Evolutionary conservation across 2,113 vertebrate species (phyloP).

Genomic region (Dunckerocampus dactyliophorus): DNA sequence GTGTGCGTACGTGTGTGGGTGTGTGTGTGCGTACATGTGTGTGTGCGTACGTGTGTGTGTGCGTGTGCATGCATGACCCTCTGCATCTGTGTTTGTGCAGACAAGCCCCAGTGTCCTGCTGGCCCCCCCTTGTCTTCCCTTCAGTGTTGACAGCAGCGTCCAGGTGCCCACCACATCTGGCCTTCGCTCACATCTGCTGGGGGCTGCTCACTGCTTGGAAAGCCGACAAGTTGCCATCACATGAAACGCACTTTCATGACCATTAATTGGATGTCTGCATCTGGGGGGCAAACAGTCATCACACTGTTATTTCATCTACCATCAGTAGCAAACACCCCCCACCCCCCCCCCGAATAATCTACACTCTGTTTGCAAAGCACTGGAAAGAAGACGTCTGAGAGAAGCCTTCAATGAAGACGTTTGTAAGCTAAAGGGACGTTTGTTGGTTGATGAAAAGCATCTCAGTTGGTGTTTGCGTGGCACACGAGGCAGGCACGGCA

Average conservation of each 20-base stretch:
- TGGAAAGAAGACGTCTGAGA: conserved; percentile 55
- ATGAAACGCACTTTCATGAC: conserved; percentile 54
- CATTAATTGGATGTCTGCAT: conserved; percentile 64
- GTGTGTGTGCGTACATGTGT: conserved; percentile 12
- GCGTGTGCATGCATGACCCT: conserved; percentile 56
- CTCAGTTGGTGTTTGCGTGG: neutral
- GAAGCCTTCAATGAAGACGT: conserved; percentile 54
- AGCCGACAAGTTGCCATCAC: conserved; percentile 40
- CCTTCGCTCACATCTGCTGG: conserved; percentile 30
- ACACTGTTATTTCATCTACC: conserved; percentile 61
- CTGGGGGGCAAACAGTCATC: conserved; percentile 59
- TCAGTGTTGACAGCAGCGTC: conserved; percentile 51
- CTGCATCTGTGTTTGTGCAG: conserved; percentile 62
- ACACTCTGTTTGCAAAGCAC: conserved; percentile 54
- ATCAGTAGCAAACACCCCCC: conserved; percentile 53
- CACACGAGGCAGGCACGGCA: conserved; percentile 6
- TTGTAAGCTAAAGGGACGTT: conserved; percentile 56
- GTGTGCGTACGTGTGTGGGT: conserved; percentile 19
- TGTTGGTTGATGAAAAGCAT: conserved; percentile 8
- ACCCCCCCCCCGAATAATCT: conserved; percentile 59
- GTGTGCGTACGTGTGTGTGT: conserved; percentile 16
- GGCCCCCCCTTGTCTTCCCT: conserved; percentile 19
- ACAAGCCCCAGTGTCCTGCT: conserved; percentile 60
- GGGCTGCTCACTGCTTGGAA: conserved; percentile 31
- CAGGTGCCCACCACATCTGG: conserved; percentile 69